A percentile compares a stretch with the other conserved stretches of the same genome.
phyloP scores from a whole-genome alignment of 2,888 invertebrate genomes.

The Sepiola atlantica region DNA sequence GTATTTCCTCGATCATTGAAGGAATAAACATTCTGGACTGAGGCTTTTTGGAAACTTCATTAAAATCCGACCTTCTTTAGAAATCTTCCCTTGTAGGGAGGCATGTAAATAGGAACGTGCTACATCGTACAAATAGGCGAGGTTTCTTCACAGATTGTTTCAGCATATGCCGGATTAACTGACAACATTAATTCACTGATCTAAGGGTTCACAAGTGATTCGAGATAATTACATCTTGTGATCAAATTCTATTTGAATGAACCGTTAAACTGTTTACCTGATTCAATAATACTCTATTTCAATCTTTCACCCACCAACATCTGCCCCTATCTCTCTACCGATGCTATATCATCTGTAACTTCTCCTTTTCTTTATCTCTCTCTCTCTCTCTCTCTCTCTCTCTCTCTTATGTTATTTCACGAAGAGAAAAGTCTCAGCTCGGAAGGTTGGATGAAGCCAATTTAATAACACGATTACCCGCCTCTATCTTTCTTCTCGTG shows the following conservation, averaged over 20 bases:
- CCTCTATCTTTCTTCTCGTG: background rate
- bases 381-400: no score
- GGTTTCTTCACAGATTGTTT: background rate
- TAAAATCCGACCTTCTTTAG: no score
- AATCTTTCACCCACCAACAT: background rate
- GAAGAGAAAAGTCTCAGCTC: no score
- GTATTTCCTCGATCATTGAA: no score
- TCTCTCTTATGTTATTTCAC: no score
- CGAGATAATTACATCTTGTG: background rate
- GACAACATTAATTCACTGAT: background rate
- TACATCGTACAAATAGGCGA: background rate
- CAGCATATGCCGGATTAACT: background rate
- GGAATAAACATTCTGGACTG: no score
- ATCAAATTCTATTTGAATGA: slow-evolving; percentile 20
- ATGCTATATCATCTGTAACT: no score
- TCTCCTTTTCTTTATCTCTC: no score
- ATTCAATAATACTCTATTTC: background rate
- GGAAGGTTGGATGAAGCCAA: background rate
- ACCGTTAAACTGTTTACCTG: slow-evolving; percentile 20
- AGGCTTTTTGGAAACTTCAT: no score
- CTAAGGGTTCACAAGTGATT: background rate
- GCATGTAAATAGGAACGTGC: background rate
- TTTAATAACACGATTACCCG: background rate
- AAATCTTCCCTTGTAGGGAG: no score
- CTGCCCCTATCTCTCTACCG: background rate